Conservation (phyloP, 2,888 invertebrate genomes). For the Stratiomys singularior region DNA sequence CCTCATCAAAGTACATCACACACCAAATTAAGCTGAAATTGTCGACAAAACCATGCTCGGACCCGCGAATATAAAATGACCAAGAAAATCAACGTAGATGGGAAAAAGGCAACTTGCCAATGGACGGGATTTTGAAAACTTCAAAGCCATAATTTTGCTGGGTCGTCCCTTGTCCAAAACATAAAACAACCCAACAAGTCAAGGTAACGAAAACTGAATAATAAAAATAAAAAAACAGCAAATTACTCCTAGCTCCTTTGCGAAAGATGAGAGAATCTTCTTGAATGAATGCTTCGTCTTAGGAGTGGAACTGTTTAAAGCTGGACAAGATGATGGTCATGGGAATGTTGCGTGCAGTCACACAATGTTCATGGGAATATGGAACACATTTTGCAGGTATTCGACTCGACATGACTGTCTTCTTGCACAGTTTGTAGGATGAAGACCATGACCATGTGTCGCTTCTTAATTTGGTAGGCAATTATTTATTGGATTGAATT, state of each 20-base stretch:
- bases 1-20: not conserved
- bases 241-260: not conserved
- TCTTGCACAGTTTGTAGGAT: no score
- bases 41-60: no score
- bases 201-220: not conserved
- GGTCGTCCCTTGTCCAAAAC: no score
- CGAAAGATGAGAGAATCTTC: not conserved
- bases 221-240: not conserved
- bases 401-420: no score
- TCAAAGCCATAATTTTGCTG: no score
- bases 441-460: not conserved
- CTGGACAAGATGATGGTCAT: not conserved
- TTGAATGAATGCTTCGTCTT: not conserved
- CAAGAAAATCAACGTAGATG: no score
- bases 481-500: conserved; percentile 13
- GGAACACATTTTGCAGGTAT: no score
- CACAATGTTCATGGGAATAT: not conserved
- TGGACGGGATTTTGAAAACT: no score
- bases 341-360: not conserved
- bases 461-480: not conserved
- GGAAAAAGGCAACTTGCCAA: no score
- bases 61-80: no score
- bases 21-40: no score
- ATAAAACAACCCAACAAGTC: no score
- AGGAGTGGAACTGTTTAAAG: not conserved